phyloP scores from a whole-genome alignment of 92 coral and sea anemone species.

The Metridium senile region DNA sequence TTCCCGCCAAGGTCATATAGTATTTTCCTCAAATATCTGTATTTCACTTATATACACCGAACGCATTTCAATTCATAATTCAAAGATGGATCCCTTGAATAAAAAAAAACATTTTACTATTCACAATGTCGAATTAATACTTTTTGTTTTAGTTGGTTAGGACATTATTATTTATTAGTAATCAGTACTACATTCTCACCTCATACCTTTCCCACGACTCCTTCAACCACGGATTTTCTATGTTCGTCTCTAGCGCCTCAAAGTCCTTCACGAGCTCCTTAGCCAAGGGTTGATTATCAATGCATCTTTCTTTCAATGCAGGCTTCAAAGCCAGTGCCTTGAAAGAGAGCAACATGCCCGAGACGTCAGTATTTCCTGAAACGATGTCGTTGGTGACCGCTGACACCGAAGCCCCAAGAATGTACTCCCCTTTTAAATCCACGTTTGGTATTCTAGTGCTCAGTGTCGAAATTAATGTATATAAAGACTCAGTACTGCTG shows the following conservation, averaged over 20 bases:
- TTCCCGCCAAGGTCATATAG: too few species aligned
- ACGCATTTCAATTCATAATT: too few species aligned
- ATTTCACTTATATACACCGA: too few species aligned
- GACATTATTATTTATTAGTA: too few species aligned
- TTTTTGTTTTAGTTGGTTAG: too few species aligned
- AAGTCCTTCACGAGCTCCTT: slow-evolving; percentile 33
- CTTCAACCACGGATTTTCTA: slow-evolving; percentile 24
- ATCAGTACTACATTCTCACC: too few species aligned
- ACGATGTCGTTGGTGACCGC: slow-evolving; percentile 53
- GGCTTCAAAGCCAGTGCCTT: slow-evolving; percentile 13
- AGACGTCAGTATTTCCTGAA: slow-evolving; percentile 24
- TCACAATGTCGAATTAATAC: too few species aligned
- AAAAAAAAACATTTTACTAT: too few species aligned
- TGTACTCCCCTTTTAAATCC: slow-evolving; percentile 30
- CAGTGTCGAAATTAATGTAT: slow-evolving; percentile 33
- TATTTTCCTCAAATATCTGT: too few species aligned
- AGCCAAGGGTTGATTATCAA: slow-evolving; percentile 17
- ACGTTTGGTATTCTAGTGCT: slow-evolving; percentile 26
- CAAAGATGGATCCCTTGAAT: too few species aligned
- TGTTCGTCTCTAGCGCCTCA: not conserved
- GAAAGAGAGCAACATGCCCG: slow-evolving; percentile 37
- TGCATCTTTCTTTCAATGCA: slow-evolving; percentile 46
- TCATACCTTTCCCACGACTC: slow-evolving; percentile 45
- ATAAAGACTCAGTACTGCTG: slow-evolving; percentile 39
- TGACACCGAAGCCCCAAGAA: slow-evolving; percentile 45